phyloP scores from a whole-genome alignment of 2,113 vertebrate genomes.

The Neogale vison region DNA sequence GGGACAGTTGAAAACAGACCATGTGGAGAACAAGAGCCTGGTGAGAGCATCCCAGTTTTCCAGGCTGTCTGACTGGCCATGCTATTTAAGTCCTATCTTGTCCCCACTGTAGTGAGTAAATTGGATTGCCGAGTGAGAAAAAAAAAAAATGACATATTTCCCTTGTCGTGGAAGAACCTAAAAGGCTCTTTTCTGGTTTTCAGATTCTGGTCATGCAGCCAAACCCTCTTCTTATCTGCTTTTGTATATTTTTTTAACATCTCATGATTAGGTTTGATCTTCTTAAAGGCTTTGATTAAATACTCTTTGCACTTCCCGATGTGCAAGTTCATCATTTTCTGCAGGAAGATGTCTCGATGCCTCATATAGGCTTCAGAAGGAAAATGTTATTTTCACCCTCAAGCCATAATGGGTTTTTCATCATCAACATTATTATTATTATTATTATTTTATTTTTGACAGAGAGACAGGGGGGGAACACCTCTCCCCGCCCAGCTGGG shows the following conservation, averaged over 20 bases:
- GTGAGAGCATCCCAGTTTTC: background rate
- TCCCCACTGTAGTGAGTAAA: constrained; percentile 46
- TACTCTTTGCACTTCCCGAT: constrained; percentile 68
- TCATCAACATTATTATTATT: constrained; percentile 74
- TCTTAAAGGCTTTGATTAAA: constrained; percentile 79
- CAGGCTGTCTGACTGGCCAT: background rate
- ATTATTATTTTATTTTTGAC: constrained; percentile 82
- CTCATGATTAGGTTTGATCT: constrained; percentile 75
- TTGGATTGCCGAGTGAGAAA: constrained; percentile 33
- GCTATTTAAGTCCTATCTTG: constrained; percentile 28
- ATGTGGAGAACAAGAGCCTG: background rate
- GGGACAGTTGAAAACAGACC: background rate
- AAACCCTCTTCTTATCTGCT: constrained; percentile 74
- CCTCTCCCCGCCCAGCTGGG: constrained; percentile 66
- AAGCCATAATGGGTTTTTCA: constrained; percentile 76
- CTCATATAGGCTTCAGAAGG: constrained; percentile 51
- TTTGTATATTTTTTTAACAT: constrained; percentile 66
- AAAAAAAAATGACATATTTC: constrained; percentile 53
- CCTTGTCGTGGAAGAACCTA: constrained; percentile 50
- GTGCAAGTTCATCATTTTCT: constrained; percentile 72
- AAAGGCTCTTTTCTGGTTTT: constrained; percentile 70
- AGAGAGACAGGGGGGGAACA: constrained; percentile 74
- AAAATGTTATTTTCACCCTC: constrained; percentile 75
- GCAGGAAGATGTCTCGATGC: constrained; percentile 49
- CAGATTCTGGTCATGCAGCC: constrained; percentile 70